Evolutionary conservation across 1,140 invertebrate species (phyloP), one percentile per base, ranked within the genome.

Genomic region (Zaprionus nigranus): DNA sequence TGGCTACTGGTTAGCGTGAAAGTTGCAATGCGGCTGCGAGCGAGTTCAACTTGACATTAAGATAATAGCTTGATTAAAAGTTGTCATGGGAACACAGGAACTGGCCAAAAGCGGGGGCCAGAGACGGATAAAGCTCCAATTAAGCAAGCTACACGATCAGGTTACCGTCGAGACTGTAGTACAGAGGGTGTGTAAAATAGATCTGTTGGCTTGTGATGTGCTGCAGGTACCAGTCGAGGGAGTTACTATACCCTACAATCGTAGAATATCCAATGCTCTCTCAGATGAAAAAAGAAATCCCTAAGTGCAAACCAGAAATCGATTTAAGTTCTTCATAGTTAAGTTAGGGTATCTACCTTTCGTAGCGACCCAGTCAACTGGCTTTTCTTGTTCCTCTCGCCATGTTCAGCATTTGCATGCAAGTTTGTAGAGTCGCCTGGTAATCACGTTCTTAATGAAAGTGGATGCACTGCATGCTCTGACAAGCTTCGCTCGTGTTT

Each of bases 381-480:
- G 26, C 38, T 49, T 17, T 43, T 34, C 54, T 46, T 71, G 59
- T 76, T 63, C 20, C 53, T 28, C 36, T 56, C 43, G 49, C 7
- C 61, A 63, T 71, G 73, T 75, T 72, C 59, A 63, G 58, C 61
- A 86, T 90, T 90, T 90, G 85, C 85, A 90, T 85, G 85, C 72
- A 78, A 70, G 62, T 61, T 84, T 78, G 64, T 75, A 38, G 66
- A 36, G 73, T 38, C 62, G 59, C 64, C 69, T 75, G 84, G 81
- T 88, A 88, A 88, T 90, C 85, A 90, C 85, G 85, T 90, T 90
- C 86, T 79, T 90, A 90, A 90, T 90, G 85, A 90, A 90, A 90
- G 85, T 90, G 86, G 82, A 81, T 83, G 74, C 49, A 60, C 46
- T 62, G 58, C 30, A 36, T 13, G 40, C 15, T 67, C 53, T 67